Base-by-base conservation (phyloP, 2,888 invertebrate species). In the Heliconius ismenius region DNA sequence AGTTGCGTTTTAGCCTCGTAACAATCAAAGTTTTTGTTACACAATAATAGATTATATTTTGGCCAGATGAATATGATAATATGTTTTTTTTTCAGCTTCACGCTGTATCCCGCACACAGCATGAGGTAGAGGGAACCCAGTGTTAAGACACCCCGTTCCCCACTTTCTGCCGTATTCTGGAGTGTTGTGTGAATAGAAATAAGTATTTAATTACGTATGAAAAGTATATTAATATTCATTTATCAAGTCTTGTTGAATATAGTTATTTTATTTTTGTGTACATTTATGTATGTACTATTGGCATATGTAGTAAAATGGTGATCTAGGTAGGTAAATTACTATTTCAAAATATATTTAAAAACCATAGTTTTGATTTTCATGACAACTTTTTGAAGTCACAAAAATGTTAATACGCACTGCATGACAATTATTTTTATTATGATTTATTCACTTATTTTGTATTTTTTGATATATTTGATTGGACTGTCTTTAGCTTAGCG, bases 1-100 rank as follows among this genome's bases (percentile, higher is more conserved):
- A 92, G 93, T 93, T 93, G 92, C 91, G 84, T 88, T 88, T 89
- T 89, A 88, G 87, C 88, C 88, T 83, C 89, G 82, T 86, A 91
- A 91, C 89, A 87, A 88, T 77, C 85, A 83, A 73, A 80, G 82
- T 87, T 90, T 91, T 91, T 87, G 78, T 77, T 79, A 76, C 75
- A 64, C 73, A 74, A 58, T 77, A 77, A 81, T 83, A 82, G 82
- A 85, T 85, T 86, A 81, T 79, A 83, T 84, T 84, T 78, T 84
- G 85, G 83, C 91, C 92, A 91, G 92, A 89, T 92, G 92, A 86
- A 82, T 43, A 26, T 26, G 7, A 24, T 43, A 18, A 26, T 28
- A 10, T 49, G 36, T 4, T 32, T 65, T 65, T 28, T 49, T 21
- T 21, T 21, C 49, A 49, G 49, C 21, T 21, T 21, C 6, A 7